Base-by-base conservation (phyloP, 2,797 vertebrate genomes). In the Thalassophryne amazonica region DNA sequence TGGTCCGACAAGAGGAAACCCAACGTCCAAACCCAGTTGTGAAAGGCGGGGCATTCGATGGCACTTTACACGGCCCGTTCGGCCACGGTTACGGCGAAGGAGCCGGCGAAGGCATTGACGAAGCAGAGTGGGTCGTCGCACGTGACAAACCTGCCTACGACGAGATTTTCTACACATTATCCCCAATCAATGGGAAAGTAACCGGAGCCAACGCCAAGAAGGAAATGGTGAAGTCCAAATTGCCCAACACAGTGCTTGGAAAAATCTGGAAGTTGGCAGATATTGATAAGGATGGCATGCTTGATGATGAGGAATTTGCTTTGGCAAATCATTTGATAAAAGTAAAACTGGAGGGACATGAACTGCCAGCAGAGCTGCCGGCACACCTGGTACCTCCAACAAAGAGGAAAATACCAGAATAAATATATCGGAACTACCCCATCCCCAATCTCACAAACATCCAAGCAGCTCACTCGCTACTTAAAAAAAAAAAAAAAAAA, bases 201-300 rank as follows among this genome's bases (percentile, higher is more conserved):
- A 98, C 94, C 0, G 97, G 97, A 0, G 97, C 96, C 80, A 98
- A 98, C 0, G 97, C 96, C 45, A 99, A 99, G 88, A 94, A 74
- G 81, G 97, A 99, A 83, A 98, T 99, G 97, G 94, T 99, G 21
- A 95, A 95, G 81, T 99, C 97, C 49, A 99, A 99, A 84, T 92
- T 99, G 70, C 97, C 97, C 63, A 99, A 98, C 60, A 98, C 94
- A 0, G 95, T 98, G 15, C 88, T 99, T 67, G 96, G 97, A 28
- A 99, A 98, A 84, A 96, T 99, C 73, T 99, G 97, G 97, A 99
- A 99, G 90, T 91, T 99, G 84, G 93, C 97, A 0, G 96, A 99
- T 80, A 94, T 98, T 3, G 94, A 99, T 78, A 98, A 97, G 83
- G 97, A 99, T 2, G 96, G 97, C 39, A 94, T 99, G 95, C 80